Conservation (phyloP, 2,888 invertebrate genomes). For the Ctena decussata region DNA sequence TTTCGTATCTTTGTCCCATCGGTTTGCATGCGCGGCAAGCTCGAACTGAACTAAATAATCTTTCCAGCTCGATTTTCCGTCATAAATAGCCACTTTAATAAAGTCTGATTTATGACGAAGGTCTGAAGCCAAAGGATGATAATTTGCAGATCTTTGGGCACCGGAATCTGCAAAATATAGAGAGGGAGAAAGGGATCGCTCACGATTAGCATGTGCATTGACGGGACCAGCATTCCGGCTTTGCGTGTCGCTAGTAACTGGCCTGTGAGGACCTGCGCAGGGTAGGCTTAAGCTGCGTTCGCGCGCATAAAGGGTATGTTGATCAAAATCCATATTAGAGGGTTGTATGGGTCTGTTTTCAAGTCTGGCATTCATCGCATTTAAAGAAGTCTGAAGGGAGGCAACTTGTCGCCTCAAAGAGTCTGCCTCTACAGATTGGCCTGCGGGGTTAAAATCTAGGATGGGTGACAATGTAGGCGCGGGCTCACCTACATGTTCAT, state of each 20-base stretch:
- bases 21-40: no score
- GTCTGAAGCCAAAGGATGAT: background rate
- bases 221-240: no score
- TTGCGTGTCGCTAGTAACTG: background rate
- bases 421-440: background rate
- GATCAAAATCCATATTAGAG: background rate
- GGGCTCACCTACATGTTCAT: no score
- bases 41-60: slow-evolving; percentile 26
- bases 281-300: background rate
- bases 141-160: background rate
- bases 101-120: background rate
- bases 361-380: no score
- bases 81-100: slow-evolving; percentile 7
- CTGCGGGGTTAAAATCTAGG: background rate
- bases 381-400: background rate
- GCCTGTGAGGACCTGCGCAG: background rate
- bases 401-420: background rate
- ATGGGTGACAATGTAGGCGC: background rate
- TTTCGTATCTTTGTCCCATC: slow-evolving; percentile 22
- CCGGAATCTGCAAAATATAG: background rate
- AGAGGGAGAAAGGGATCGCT: no score
- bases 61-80: slow-evolving; percentile 13
- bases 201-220: no score
- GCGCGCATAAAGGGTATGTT: background rate
- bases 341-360: background rate